A percentile compares a stretch with the other conserved stretches of the same genome.
These are phyloP conservation scores for Colinus virginianus DNA, from an alignment of 2,113 vertebrate species.

Conservation along the genomic window DNA sequence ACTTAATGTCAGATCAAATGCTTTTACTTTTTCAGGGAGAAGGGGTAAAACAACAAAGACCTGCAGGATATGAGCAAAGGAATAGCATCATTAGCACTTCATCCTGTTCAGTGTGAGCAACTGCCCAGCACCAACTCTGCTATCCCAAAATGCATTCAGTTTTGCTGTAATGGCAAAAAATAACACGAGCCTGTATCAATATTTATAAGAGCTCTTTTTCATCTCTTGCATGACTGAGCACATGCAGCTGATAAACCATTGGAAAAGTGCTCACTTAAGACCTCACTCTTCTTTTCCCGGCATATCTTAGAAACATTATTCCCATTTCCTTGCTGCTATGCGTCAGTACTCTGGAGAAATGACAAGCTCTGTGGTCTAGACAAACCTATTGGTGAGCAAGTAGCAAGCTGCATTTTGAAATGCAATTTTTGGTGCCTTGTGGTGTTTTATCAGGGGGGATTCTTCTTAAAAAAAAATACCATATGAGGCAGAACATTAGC, in stretches of 20 bases:
- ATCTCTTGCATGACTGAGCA: fast-evolving
- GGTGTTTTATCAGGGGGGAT: background rate
- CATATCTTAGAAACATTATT: background rate
- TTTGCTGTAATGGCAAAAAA: background rate
- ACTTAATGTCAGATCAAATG: background rate
- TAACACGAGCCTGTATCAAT: fast-evolving
- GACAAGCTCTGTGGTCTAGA: background rate
- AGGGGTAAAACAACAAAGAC: background rate
- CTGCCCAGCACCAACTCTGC: background rate
- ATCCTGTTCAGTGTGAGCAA: background rate
- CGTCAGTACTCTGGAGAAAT: background rate
- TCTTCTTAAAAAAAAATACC: background rate
- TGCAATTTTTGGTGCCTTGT: background rate
- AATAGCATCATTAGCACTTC: background rate
- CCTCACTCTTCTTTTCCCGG: background rate
- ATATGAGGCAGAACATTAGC: background rate
- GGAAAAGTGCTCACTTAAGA: background rate
- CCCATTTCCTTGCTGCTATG: background rate
- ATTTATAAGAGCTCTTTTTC: background rate
- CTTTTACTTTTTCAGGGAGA: background rate
- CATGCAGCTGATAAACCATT: background rate
- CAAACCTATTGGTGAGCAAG: background rate
- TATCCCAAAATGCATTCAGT: background rate
- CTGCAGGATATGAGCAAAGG: background rate
- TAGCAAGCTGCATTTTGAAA: slow-evolving; percentile 20